Evolutionary conservation across 2,888 invertebrate genomes (phyloP), one percentile per base, ranked within the genome.

Genomic region (Spatulosminthurus flaviceps): DNA sequence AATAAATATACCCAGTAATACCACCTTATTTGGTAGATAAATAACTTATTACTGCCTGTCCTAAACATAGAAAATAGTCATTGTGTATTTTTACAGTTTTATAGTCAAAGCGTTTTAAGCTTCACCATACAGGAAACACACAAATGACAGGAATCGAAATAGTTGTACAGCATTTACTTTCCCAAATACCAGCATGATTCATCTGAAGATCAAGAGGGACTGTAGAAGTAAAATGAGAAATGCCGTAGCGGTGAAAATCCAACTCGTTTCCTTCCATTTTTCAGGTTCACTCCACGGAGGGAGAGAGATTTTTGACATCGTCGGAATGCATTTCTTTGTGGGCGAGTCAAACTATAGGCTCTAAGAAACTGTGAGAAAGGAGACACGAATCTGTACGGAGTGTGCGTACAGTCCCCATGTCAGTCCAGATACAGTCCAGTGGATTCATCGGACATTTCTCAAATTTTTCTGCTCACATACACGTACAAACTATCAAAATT

Each of bases 331-430:
- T 51, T 19, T n/a, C 19, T n/a, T 51, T 16, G 2, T 11, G n/a
- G 7, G 2, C 51, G 1, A 51, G 51, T 51, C 51, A 51, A 51
- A 51, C 7, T 51, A n/a, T n/a, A n/a, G n/a, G 16, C 5, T 5
- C 51, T 19, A 51, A 51, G 51, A 51, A 51, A 51, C n/a, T 51
- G 51, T 51, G n/a, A 51, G 51, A 51, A 51, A 51, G 51, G 51
- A 13, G 51, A 51, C 51, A 51, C 7, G 51, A 51, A 51, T 51
- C 51, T 51, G 19, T 51, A 51, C 51, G 5, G 51, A 51, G 51
- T 51, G n/a, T 51, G 51, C 51, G 51, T 51, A n/a, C 7, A 51
- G 19, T 5, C 1, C 4, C 51, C 51, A n/a, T 19, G 19, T 51
- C 51, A 51, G n/a, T 51, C 51, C 51, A 13, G 16, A 51, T n/a